phyloP scores from a whole-genome alignment of 1,140 invertebrate genomes.

The Probaryconus sp. region DNA sequence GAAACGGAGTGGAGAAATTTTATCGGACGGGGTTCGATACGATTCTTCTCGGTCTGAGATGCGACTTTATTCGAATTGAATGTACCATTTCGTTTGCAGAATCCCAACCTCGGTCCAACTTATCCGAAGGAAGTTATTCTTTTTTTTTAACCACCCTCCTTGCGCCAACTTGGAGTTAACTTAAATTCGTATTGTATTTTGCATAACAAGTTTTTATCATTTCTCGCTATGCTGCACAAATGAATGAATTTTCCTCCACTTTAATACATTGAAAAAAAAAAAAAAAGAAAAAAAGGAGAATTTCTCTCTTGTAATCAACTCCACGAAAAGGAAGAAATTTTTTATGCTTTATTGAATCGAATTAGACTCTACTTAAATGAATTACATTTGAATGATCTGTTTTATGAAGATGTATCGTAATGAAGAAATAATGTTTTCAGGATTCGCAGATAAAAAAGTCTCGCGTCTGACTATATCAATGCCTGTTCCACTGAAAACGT shows the following conservation, averaged over 20 bases:
- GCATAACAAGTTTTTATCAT: conserved; percentile 19
- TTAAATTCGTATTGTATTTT: conserved; percentile 22
- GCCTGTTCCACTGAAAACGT: too few species aligned
- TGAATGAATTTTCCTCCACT: conserved; percentile 6
- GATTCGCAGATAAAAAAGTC: too few species aligned
- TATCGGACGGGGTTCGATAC: conserved; percentile 45
- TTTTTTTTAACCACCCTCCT: conserved; percentile 25
- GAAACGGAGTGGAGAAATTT: conserved; percentile 33
- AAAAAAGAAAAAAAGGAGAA: too few species aligned
- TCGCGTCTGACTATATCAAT: too few species aligned
- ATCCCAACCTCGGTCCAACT: conserved; percentile 11
- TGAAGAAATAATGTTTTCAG: too few species aligned
- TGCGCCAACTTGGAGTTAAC: conserved; percentile 6
- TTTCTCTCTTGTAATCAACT: too few species aligned
- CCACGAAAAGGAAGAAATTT: too few species aligned
- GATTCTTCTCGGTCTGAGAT: conserved; percentile 33
- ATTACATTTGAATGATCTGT: too few species aligned
- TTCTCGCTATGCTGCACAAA: neutral
- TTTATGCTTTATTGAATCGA: too few species aligned
- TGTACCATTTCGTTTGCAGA: conserved; percentile 24
- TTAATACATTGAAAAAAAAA: too few species aligned
- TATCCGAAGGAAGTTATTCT: conserved; percentile 4
- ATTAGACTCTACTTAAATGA: too few species aligned
- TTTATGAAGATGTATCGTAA: too few species aligned
- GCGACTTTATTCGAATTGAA: conserved; percentile 43